A percentile compares a stretch with the other conserved stretches of the same genome.
phyloP scores from a whole-genome alignment of 92 coral and sea anemone genomes.

The Porites rus region DNA sequence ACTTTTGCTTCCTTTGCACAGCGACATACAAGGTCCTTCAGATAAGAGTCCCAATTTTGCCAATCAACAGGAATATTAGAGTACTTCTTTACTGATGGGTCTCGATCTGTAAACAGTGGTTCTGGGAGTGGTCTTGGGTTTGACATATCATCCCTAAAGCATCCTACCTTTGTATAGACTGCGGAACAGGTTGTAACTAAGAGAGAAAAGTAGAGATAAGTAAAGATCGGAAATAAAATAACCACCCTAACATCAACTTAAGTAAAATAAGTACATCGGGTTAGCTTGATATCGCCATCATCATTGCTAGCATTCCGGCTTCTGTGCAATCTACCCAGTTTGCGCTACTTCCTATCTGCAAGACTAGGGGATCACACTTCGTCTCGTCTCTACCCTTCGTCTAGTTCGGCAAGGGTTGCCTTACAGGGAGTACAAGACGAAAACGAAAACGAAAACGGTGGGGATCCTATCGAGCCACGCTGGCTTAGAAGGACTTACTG shows the following conservation, averaged over 20 bases:
- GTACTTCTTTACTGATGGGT: constrained; percentile 40
- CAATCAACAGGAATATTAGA: constrained; percentile 64
- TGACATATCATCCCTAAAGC: constrained; percentile 68
- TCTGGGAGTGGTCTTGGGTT: constrained; percentile 74
- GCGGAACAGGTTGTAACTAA: constrained; percentile 62
- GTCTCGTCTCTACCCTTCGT: too few species aligned
- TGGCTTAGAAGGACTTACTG: too few species aligned
- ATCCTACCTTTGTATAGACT: constrained; percentile 71
- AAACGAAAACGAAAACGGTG: too few species aligned
- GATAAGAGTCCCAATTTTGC: constrained; percentile 75
- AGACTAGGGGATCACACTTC: too few species aligned
- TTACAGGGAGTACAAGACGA: too few species aligned
- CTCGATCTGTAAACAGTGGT: constrained; percentile 72
- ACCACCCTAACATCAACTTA: neutral
- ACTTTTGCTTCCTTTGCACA: constrained; percentile 82
- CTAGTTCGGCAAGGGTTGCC: too few species aligned
- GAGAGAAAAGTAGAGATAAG: neutral
- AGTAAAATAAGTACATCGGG: too few species aligned
- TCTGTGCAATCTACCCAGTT: too few species aligned
- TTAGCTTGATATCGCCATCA: too few species aligned
- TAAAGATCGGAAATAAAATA: neutral
- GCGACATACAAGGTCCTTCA: constrained; percentile 77
- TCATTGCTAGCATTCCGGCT: too few species aligned
- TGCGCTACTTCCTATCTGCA: too few species aligned
- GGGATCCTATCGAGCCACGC: too few species aligned